These are phyloP conservation scores for Uria lomvia DNA, from an alignment of 2,113 vertebrate species.

Conservation along the genomic window DNA sequence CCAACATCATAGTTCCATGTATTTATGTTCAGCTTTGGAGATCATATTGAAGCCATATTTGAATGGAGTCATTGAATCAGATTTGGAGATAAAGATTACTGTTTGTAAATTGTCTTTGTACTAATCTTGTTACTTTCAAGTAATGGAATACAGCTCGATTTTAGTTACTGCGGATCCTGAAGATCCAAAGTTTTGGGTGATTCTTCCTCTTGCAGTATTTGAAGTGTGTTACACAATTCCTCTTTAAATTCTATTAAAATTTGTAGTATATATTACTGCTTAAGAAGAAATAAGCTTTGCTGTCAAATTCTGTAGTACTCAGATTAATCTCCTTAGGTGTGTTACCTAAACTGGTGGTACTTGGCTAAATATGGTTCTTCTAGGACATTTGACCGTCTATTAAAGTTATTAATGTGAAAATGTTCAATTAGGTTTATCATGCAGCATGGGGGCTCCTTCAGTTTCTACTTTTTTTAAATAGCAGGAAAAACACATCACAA, in stretches of 20 bases:
- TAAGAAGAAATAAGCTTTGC: neutral
- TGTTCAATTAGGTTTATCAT: neutral
- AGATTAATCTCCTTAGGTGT: neutral
- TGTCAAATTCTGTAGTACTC: neutral
- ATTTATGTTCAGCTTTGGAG: neutral
- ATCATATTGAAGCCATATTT: too few species aligned
- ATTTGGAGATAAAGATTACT: neutral
- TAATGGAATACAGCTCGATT: neutral
- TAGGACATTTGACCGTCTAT: neutral
- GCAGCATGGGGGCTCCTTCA: neutral
- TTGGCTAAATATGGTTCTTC: neutral
- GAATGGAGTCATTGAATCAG: too few species aligned
- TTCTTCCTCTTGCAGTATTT: neutral
- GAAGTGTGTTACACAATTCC: neutral
- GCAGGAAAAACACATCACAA: neutral
- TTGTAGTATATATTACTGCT: neutral
- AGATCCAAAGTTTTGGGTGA: rapidly evolving
- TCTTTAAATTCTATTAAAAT: neutral
- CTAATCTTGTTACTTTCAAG: neutral
- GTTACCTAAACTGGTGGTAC: neutral
- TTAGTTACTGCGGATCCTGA: neutral
- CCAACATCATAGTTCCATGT: neutral
- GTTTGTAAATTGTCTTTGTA: neutral
- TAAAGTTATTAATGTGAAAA: neutral
- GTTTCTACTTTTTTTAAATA: neutral